A percentile compares a stretch with the other conserved stretches of the same genome.
Conservation (phyloP, 2,888 invertebrate genomes). For the Drosophila algonquin region DNA sequence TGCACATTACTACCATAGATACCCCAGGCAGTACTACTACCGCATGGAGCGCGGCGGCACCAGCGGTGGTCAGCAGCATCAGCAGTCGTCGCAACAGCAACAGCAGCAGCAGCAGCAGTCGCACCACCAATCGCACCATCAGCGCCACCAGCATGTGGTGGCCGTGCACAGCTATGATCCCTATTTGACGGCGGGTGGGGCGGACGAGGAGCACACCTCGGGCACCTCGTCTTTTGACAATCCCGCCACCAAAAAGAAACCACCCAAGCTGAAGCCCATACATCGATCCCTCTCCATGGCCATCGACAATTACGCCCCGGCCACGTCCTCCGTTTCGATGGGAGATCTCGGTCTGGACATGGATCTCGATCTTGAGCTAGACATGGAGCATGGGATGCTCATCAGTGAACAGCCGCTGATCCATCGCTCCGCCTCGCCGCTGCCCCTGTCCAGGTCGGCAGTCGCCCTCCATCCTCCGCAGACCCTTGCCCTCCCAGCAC, state of each 20-base stretch:
- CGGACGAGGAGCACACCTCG: conserved; percentile 78
- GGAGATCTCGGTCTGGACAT: conserved; percentile 49
- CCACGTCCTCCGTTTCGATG: conserved; percentile 63
- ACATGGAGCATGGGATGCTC: conserved; percentile 74
- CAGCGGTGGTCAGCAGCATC: conserved; percentile 81
- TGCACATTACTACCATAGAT: conserved; percentile 84
- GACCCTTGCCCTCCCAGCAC: conserved; percentile 79
- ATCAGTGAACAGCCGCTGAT: conserved; percentile 82
- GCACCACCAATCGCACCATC: conserved; percentile 67
- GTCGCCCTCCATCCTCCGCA: conserved; percentile 79
- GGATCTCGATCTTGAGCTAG: conserved; percentile 54
- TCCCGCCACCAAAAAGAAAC: conserved; percentile 83
- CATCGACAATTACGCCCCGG: conserved; percentile 83
- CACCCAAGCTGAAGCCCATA: conserved; percentile 84
- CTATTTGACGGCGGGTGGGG: conserved; percentile 74
- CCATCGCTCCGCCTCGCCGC: conserved; percentile 82
- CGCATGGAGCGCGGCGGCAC: conserved; percentile 84
- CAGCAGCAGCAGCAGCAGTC: conserved; percentile 52
- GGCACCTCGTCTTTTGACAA: conserved; percentile 83
- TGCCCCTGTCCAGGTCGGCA: conserved; percentile 80
- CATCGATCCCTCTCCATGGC: conserved; percentile 84
- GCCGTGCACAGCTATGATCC: conserved; percentile 76
- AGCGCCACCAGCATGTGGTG: conserved; percentile 74
- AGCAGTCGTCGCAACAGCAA: conserved; percentile 41
- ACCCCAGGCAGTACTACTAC: conserved; percentile 83